These are phyloP conservation scores for Micrastur ruficollis DNA, from an alignment of 2,797 vertebrate genomes.

Conservation along the genomic window DNA sequence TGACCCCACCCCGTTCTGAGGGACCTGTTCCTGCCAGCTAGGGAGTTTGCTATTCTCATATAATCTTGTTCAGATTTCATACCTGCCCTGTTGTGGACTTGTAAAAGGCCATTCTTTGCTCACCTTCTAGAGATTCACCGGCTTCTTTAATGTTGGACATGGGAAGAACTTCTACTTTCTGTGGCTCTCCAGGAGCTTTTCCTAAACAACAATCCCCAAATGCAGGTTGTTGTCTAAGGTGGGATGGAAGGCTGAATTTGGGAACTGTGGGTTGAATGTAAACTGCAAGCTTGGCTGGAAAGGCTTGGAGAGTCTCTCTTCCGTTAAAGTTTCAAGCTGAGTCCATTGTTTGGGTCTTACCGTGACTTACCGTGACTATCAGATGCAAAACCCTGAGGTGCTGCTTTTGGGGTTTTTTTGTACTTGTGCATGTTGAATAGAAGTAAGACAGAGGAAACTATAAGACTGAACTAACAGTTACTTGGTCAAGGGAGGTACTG, in stretches of 20 bases:
- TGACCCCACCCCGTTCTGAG: background rate
- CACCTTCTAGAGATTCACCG: background rate
- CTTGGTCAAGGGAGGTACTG: background rate
- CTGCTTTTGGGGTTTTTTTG: background rate
- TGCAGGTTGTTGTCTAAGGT: background rate
- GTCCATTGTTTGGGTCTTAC: background rate
- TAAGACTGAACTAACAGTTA: background rate
- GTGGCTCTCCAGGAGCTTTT: background rate
- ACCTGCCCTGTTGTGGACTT: background rate
- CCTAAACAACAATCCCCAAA: background rate
- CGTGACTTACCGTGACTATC: fast-evolving
- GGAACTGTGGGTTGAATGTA: background rate
- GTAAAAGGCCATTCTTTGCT: background rate
- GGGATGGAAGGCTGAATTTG: background rate
- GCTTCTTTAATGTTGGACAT: fast-evolving
- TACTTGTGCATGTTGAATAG: background rate
- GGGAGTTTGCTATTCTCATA: background rate
- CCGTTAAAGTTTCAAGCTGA: background rate
- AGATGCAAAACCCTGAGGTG: background rate
- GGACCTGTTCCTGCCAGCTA: background rate
- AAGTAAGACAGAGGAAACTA: background rate
- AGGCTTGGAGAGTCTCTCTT: background rate
- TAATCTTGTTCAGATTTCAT: background rate
- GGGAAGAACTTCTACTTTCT: background rate
- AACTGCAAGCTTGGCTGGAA: background rate